Conservation (phyloP, 2,113 vertebrate genomes). For the Phainopepla nitens region DNA sequence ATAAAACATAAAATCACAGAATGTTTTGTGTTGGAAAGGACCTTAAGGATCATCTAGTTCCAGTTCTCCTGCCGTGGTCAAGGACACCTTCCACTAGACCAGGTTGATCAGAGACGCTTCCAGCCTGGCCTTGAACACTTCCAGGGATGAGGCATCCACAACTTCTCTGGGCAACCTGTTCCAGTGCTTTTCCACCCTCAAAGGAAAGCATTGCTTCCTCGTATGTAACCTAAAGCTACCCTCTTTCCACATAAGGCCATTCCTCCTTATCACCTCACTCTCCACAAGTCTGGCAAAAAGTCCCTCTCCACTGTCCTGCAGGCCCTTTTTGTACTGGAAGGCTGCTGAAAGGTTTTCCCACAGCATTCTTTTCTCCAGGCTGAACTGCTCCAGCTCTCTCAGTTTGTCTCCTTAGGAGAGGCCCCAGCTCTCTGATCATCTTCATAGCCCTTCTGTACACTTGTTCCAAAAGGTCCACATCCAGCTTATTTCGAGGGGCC, state of each 20-base stretch:
- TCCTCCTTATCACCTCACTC: not conserved
- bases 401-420: not conserved
- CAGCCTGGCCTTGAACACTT: not conserved
- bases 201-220: not conserved
- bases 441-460: not conserved
- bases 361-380: not conserved
- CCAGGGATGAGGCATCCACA: not conserved
- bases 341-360: not conserved
- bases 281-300: not conserved
- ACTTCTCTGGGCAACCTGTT: not conserved
- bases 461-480: fast-evolving
- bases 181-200: not conserved
- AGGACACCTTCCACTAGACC: not conserved
- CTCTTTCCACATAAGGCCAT: not conserved
- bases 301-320: not conserved
- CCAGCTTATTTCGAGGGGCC: fast-evolving
- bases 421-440: no score
- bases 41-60: not conserved
- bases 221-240: not conserved
- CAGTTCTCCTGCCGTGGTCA: not conserved
- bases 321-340: not conserved
- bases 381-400: not conserved
- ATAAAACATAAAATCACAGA: not conserved
- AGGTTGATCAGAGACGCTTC: not conserved
- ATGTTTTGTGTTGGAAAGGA: not conserved